phyloP scores from a whole-genome alignment of 2,113 vertebrate species.

The Mormoops blainvillei region DNA sequence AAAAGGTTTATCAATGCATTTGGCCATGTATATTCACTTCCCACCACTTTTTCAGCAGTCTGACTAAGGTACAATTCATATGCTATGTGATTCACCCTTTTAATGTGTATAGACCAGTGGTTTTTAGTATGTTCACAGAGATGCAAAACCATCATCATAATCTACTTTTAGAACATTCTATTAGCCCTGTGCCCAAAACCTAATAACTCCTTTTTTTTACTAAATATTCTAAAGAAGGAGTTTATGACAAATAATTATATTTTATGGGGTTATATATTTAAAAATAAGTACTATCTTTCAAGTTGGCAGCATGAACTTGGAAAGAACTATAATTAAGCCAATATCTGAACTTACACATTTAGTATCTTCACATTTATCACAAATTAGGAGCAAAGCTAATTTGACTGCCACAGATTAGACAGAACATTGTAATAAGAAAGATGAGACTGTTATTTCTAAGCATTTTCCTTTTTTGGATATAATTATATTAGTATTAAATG shows the following conservation, averaged over 20 bases:
- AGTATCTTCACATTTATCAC: background rate
- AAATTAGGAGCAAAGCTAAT: background rate
- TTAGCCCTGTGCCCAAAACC: background rate
- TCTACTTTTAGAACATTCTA: background rate
- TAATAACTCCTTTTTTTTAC: background rate
- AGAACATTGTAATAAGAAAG: background rate
- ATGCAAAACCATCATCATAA: background rate
- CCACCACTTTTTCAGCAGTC: background rate
- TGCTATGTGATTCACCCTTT: background rate
- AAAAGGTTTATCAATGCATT: background rate
- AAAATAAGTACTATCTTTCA: background rate
- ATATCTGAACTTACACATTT: background rate
- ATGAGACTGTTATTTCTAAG: background rate
- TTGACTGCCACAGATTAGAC: background rate
- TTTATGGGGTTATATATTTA: background rate
- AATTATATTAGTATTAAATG: background rate
- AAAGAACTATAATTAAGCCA: background rate
- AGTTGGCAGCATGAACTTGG: background rate
- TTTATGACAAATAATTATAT: background rate
- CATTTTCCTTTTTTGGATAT: slow-evolving; percentile 1
- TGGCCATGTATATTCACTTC: background rate
- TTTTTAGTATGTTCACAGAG: background rate
- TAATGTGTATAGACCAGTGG: background rate
- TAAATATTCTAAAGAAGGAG: background rate
- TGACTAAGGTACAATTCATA: background rate